Conservation (phyloP, 2,113 vertebrate species). For the Telmatochromis brichardi region DNA sequence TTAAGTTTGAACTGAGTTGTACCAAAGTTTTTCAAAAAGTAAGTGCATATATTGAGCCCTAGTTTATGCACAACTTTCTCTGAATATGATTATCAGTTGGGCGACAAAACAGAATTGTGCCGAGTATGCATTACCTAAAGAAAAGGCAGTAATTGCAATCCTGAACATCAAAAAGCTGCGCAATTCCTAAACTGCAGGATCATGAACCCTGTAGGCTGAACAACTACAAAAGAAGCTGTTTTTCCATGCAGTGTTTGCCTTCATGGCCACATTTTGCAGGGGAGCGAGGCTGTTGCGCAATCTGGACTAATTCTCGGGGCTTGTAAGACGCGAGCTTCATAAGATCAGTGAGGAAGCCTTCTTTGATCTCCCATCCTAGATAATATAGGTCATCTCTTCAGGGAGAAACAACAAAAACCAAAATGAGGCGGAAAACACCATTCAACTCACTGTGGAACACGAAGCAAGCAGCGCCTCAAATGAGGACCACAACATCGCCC, state of each 20-base stretch:
- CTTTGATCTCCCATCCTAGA: conserved; percentile 67
- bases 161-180: conserved; percentile 20
- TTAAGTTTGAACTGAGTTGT: neutral
- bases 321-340: conserved; percentile 29
- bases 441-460: conserved; percentile 31
- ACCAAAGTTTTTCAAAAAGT: neutral
- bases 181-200: conserved; percentile 31
- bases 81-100: neutral
- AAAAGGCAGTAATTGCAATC: conserved; percentile 10
- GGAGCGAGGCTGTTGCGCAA: conserved; percentile 30
- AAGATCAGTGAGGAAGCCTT: conserved; percentile 38
- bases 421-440: conserved; percentile 50
- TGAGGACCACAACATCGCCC: neutral
- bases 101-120: neutral
- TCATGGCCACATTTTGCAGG: conserved; percentile 25
- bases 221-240: conserved; percentile 23
- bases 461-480: conserved; percentile 14
- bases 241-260: conserved; percentile 9
- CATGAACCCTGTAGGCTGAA: conserved; percentile 23
- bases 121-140: neutral
- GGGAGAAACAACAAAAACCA: conserved; percentile 63
- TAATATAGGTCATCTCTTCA: conserved; percentile 68
- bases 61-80: neutral
- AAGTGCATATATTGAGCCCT: neutral
- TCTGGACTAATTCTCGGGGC: conserved; percentile 10